phyloP scores from a whole-genome alignment of 1,140 invertebrate genomes.

The Drosophila arizonae region DNA sequence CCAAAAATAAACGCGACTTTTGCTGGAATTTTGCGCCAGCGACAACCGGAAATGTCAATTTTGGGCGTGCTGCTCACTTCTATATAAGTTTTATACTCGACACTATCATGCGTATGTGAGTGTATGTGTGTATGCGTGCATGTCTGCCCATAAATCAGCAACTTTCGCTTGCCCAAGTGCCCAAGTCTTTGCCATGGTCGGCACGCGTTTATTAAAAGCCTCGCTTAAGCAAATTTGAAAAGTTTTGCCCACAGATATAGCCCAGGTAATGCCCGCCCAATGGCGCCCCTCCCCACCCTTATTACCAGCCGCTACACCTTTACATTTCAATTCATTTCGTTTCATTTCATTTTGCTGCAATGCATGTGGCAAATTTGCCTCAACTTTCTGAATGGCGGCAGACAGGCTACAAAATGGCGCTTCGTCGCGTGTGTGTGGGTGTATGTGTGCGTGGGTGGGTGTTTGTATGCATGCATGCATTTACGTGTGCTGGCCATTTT shows the following conservation, averaged over 20 bases:
- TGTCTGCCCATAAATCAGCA: conserved; percentile 44
- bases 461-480: background rate
- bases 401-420: conserved; percentile 44
- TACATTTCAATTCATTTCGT: conserved; percentile 22
- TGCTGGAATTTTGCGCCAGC: conserved; percentile 58
- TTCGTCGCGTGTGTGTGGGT: conserved; percentile 1
- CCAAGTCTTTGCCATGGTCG: conserved; percentile 16
- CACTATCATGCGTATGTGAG: conserved; percentile 8
- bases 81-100: conserved; percentile 60
- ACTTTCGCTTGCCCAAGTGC: conserved; percentile 53
- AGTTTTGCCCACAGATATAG: conserved; percentile 12
- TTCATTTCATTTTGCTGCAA: conserved; percentile 31
- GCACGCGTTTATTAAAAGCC: conserved; percentile 48
- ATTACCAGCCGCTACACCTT: conserved; percentile 26
- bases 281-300: too few relatives aligned
- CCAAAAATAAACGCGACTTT: conserved; percentile 65
- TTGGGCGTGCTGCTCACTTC: conserved; percentile 46
- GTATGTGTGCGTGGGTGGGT: conserved; percentile 10
- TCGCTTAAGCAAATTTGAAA: conserved; percentile 53
- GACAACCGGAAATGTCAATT: conserved; percentile 71
- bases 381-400: conserved; percentile 52
- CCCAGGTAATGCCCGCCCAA: background rate
- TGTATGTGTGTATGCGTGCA: background rate
- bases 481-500: conserved; percentile 48
- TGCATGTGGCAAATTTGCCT: conserved; percentile 52